A percentile compares a stretch with the other conserved stretches of the same genome.
phyloP scores from a whole-genome alignment of 2,888 invertebrate genomes.

The Oxytorus armatus region DNA sequence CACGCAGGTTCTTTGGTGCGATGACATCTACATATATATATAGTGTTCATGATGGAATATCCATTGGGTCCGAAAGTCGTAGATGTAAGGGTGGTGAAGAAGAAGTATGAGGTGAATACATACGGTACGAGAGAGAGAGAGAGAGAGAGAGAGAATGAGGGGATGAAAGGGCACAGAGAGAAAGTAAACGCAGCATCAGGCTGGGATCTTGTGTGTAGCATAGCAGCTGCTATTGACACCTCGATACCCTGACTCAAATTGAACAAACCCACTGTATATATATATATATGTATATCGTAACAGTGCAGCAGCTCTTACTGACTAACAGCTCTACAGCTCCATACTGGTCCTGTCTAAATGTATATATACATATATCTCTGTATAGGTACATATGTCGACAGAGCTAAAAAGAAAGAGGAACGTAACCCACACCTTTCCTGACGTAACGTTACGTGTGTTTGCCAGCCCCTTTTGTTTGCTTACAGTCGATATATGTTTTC shows the following conservation, averaged over 20 bases:
- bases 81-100: constrained; percentile 81
- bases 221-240: constrained; percentile 84
- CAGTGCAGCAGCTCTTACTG: constrained; percentile 53
- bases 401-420: not conserved
- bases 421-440: not conserved
- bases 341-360: constrained; percentile 32
- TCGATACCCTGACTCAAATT: constrained; percentile 83
- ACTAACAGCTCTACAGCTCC: constrained; percentile 68
- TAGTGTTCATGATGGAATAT: constrained; percentile 26
- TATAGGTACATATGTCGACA: constrained; percentile 12
- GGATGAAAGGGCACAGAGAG: constrained; percentile 37
- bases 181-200: constrained; percentile 73
- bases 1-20: constrained; percentile 41
- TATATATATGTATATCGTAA: constrained; percentile 39
- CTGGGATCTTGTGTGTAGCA: constrained; percentile 81
- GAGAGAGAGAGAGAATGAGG: constrained; percentile 53
- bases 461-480: not conserved
- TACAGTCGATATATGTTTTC: constrained; percentile 21
- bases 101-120: constrained; percentile 80
- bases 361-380: constrained; percentile 43
- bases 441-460: not conserved
- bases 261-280: constrained; percentile 76
- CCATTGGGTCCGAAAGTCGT: constrained; percentile 74
- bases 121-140: constrained; percentile 36
- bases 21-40: constrained; percentile 11